Conservation (phyloP, 2,888 invertebrate genomes). For the Agonopterix arenella region DNA sequence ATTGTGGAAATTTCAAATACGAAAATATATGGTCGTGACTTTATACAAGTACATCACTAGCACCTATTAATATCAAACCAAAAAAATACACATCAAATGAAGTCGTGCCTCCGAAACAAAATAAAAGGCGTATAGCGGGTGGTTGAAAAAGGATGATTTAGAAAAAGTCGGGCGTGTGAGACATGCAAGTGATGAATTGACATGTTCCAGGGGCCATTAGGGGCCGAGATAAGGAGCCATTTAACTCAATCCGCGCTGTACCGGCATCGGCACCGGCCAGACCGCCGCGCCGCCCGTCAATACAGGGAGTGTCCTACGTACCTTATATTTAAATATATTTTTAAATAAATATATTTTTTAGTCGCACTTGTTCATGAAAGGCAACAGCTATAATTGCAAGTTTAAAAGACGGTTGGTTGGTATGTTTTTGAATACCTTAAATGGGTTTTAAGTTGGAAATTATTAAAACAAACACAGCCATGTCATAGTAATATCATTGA, state of each 20-base stretch:
- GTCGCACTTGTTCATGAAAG: too few species aligned
- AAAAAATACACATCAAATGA: too few species aligned
- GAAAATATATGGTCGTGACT: too few species aligned
- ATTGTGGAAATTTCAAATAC: too few species aligned
- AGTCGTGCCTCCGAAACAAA: not conserved
- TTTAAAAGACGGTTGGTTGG: too few species aligned
- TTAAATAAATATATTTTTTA: not conserved
- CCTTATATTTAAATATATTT: not conserved
- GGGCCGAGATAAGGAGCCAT: constrained; percentile 63
- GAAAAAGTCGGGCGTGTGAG: constrained; percentile 36
- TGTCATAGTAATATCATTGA: too few species aligned
- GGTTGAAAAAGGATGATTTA: constrained; percentile 32
- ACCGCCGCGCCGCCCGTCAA: constrained; percentile 1
- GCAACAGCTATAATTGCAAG: too few species aligned
- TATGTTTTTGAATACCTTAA: too few species aligned
- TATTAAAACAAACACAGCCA: too few species aligned
- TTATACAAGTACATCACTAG: too few species aligned
- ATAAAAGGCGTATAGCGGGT: not conserved
- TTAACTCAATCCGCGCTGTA: constrained; percentile 63
- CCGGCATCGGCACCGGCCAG: constrained; percentile 16
- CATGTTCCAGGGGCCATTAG: constrained; percentile 70
- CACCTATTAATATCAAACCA: too few species aligned
- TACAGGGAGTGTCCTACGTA: not conserved
- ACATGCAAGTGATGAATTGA: constrained; percentile 70
- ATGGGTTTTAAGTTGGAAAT: too few species aligned